Base-by-base conservation (phyloP, 1,140 invertebrate species). In the Pseudomyrmex cubaensis region DNA sequence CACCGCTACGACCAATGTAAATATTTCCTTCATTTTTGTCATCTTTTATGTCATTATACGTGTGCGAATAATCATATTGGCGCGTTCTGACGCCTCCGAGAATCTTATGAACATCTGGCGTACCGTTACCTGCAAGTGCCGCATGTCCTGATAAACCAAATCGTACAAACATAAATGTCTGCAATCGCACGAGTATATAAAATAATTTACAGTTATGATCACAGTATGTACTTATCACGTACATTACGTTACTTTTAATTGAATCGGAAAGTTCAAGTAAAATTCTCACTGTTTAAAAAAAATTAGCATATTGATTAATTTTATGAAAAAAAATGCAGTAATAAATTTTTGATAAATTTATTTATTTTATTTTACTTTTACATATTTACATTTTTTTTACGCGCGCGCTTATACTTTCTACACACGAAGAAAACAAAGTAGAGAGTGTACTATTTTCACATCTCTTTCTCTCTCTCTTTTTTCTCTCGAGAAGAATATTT, bases 71-170 rank as follows among this genome's bases (percentile, higher is more conserved):
- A 54, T 84, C 54, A 46, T 76, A 57, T 35, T 66, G 77, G 13
- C 67, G 73, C 10, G 20, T 48, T 73, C 61, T 25, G 15, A 46
- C 64, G 52, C 59, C 48, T 56, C 66, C 69, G 17, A 66, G 85
- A 63, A 84, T 73, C 57, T 54, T 84, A 12, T 75, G 61, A 56
- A 84, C 50, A 74, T 72, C 54, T 80, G 84, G 75, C 35, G 56
- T 67, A 67, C 15, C 73, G 54, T 77, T 73, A 46, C 52, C 83
- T 85, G 85, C 17, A 76, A 67, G 44, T 66, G 22, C 17, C 48
- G 35, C 2, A 62, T 74, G 15, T 20, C 56, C 17, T 61, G 20
- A 73, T 73, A 54, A 25, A 63, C 57, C 4, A 54, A 85, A 74
- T 72, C 35, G 35, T 35, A 35, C 35, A 35, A 35, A 35, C 35